Conservation (phyloP, 2,113 vertebrate species). For the Scortum barcoo region DNA sequence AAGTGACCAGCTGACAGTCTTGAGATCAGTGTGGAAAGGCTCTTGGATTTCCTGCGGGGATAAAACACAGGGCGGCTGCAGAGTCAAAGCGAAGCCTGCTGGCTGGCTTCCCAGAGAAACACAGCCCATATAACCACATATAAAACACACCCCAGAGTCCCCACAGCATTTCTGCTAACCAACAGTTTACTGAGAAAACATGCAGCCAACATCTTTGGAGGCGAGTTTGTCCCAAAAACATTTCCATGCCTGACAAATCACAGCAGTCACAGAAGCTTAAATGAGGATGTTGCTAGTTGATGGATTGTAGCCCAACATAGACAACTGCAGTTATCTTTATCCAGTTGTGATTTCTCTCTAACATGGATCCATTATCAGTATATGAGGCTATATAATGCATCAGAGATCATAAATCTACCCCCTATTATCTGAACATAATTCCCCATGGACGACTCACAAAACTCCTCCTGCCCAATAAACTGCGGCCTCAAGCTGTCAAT, state of each 20-base stretch:
- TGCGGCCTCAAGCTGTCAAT: slow-evolving; percentile 44
- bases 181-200: slow-evolving; percentile 1
- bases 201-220: neutral
- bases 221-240: neutral
- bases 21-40: slow-evolving; percentile 38
- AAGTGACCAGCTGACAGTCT: slow-evolving; percentile 41
- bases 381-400: neutral
- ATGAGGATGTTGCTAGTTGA: neutral
- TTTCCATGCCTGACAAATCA: neutral
- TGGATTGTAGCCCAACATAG: neutral
- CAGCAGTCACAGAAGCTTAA: neutral
- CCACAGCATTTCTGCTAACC: slow-evolving; percentile 13
- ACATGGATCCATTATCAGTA: neutral
- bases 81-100: slow-evolving; percentile 18
- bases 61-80: slow-evolving; percentile 6
- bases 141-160: slow-evolving; percentile 18
- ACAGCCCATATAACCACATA: neutral
- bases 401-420: slow-evolving; percentile 19
- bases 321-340: neutral
- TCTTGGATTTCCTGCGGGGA: slow-evolving; percentile 40
- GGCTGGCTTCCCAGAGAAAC: slow-evolving; percentile 32
- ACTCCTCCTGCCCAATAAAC: slow-evolving; percentile 24
- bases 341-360: neutral
- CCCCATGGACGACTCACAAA: slow-evolving; percentile 40
- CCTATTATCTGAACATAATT: slow-evolving; percentile 7